phyloP scores from a whole-genome alignment of 2,797 vertebrate species.

The Calcarius lapponicus region DNA sequence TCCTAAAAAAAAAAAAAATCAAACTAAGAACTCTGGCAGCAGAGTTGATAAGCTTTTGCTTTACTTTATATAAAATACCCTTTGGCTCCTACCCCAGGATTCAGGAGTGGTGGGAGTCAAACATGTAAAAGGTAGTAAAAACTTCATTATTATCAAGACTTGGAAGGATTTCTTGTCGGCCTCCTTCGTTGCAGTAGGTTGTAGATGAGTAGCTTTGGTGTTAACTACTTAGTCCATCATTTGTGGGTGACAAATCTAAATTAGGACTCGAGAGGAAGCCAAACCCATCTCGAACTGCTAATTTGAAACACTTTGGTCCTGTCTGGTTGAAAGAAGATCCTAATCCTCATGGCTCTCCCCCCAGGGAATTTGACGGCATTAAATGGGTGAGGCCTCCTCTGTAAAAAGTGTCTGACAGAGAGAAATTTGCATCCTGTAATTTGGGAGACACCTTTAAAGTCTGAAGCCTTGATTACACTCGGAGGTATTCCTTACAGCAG shows the following conservation, averaged over 20 bases:
- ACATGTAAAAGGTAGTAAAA: conserved; percentile 55
- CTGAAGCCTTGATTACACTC: conserved; percentile 44
- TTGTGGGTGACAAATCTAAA: conserved; percentile 57
- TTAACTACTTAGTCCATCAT: conserved; percentile 60
- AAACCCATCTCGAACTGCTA: conserved; percentile 6
- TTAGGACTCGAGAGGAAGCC: conserved; percentile 60
- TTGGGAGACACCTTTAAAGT: conserved; percentile 8
- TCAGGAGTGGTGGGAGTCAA: conserved; percentile 59
- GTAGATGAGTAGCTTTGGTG: conserved; percentile 67
- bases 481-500: not conserved
- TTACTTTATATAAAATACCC: conserved; percentile 36
- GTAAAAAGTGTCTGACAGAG: not conserved
- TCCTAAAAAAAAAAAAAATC: not conserved
- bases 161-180: conserved; percentile 51
- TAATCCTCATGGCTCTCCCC: not conserved
- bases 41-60: conserved; percentile 61
- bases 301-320: conserved; percentile 43
- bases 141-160: conserved; percentile 51
- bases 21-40: conserved; percentile 9
- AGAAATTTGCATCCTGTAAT: not conserved
- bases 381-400: conserved; percentile 7
- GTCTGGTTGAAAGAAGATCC: conserved; percentile 7
- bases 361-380: not conserved
- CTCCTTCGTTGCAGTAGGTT: conserved; percentile 66
- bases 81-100: conserved; percentile 59